phyloP scores from a whole-genome alignment of 2,888 invertebrate genomes.

The Nomada hirtipes region DNA sequence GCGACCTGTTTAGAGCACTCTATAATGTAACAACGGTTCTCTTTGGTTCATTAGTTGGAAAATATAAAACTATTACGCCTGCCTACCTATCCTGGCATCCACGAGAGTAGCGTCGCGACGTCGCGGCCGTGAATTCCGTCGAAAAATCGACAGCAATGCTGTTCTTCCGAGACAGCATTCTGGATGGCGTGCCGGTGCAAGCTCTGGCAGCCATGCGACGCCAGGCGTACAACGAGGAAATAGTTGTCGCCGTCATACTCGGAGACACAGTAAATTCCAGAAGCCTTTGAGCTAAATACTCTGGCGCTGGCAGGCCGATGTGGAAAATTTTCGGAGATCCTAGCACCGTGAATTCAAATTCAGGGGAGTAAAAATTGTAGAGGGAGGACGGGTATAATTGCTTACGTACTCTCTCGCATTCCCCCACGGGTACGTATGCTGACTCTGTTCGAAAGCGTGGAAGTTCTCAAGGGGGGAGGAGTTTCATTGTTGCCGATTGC shows the following conservation, averaged over 20 bases:
- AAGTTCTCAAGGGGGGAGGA: constrained; percentile 10
- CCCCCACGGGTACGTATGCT: constrained; percentile 2
- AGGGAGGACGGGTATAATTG: not conserved
- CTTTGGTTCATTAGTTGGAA: no score
- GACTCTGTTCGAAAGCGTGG: not conserved
- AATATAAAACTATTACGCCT: no score
- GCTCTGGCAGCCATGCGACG: constrained; percentile 30
- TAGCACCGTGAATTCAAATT: constrained; percentile 2
- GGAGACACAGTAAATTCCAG: constrained; percentile 60
- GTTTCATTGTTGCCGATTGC: constrained; percentile 23
- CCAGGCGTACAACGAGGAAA: constrained; percentile 48
- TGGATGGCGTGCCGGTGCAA: constrained; percentile 22
- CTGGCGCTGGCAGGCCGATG: constrained; percentile 14
- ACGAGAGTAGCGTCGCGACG: not conserved
- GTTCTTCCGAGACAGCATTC: constrained; percentile 37
- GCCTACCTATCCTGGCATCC: not conserved
- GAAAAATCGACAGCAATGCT: constrained; percentile 37
- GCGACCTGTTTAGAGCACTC: no score
- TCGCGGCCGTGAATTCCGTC: not conserved
- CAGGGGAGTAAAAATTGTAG: not conserved
- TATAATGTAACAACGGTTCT: no score
- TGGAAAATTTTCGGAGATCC: constrained; percentile 60
- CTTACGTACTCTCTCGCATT: not conserved
- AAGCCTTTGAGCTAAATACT: constrained; percentile 60
- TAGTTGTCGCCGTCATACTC: constrained; percentile 55